These are phyloP conservation scores for Meiosimyza decipiens DNA, from an alignment of 2,888 invertebrate genomes.

Conservation along the genomic window DNA sequence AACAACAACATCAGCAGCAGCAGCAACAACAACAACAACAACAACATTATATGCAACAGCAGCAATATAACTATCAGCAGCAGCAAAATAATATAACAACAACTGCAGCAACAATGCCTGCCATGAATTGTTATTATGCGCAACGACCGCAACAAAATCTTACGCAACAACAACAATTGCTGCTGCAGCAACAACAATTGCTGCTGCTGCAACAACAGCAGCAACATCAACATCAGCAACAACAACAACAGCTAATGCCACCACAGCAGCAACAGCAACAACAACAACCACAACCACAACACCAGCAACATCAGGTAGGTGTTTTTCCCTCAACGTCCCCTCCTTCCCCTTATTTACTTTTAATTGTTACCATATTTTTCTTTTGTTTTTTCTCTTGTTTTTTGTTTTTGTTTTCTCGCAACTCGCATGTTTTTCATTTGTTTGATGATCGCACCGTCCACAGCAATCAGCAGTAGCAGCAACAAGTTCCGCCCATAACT, in stretches of 20 bases:
- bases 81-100: conserved; percentile 32
- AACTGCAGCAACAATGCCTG: conserved; percentile 29
- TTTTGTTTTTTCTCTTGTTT: not conserved
- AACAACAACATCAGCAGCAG: conserved; percentile 34
- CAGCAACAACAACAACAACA: conserved; percentile 19
- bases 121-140: conserved; percentile 43
- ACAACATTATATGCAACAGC: conserved; percentile 26
- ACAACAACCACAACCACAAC: conserved; percentile 43
- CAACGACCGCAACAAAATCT: conserved; percentile 43
- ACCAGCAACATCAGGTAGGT: conserved; percentile 47
- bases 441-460: conserved; percentile 3
- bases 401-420: conserved; percentile 17
- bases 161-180: conserved; percentile 34
- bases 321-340: not conserved
- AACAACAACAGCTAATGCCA: conserved; percentile 21
- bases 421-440: conserved; percentile 13
- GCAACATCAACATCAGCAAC: conserved; percentile 32
- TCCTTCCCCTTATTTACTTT: not conserved
- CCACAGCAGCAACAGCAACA: conserved; percentile 40
- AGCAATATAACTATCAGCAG: conserved; percentile 40
- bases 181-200: conserved; percentile 33
- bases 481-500: conserved; percentile 9
- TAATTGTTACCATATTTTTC: not conserved
- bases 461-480: conserved; percentile 10
- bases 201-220: conserved; percentile 38